Conservation (phyloP, 2,888 invertebrate species). For the Cantharis nigra region DNA sequence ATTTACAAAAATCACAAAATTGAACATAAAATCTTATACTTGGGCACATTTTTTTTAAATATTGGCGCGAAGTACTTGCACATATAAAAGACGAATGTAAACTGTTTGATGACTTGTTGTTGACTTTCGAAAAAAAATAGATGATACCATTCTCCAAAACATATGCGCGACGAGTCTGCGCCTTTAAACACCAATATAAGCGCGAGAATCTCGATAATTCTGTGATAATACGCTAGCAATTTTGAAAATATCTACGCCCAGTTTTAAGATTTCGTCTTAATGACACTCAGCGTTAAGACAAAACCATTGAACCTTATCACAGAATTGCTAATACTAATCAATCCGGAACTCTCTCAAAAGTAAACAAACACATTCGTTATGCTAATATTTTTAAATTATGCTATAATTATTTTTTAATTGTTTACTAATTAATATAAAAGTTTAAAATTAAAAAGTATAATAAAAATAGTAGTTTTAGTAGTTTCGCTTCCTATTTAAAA, state of each 20-base stretch:
- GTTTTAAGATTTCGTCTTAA: neutral
- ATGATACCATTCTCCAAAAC: neutral
- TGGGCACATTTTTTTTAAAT: neutral
- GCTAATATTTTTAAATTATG: neutral
- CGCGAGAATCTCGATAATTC: constrained; percentile 12
- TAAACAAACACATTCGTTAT: neutral
- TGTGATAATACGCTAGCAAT: constrained; percentile 21
- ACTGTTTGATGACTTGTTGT: constrained; percentile 10
- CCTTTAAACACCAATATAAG: constrained; percentile 19
- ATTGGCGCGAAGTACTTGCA: neutral
- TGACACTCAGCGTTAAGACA: neutral
- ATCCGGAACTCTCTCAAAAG: neutral
- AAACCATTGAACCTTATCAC: neutral
- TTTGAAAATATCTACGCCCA: constrained; percentile 26
- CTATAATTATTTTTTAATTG: neutral
- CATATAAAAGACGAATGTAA: constrained; percentile 7
- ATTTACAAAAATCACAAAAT: neutral
- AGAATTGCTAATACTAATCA: neutral
- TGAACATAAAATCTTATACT: neutral
- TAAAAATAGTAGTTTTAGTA: neutral
- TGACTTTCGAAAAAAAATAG: constrained; percentile 19
- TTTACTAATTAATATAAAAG: neutral
- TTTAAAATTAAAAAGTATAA: neutral
- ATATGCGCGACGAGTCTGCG: constrained; percentile 18
- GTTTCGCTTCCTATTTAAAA: neutral